Percentiles rank a stretch among this genome's conserved stretches.
Evolutionary conservation across 2,888 invertebrate genomes (phyloP).

Genomic region (Orgyia antiqua): DNA sequence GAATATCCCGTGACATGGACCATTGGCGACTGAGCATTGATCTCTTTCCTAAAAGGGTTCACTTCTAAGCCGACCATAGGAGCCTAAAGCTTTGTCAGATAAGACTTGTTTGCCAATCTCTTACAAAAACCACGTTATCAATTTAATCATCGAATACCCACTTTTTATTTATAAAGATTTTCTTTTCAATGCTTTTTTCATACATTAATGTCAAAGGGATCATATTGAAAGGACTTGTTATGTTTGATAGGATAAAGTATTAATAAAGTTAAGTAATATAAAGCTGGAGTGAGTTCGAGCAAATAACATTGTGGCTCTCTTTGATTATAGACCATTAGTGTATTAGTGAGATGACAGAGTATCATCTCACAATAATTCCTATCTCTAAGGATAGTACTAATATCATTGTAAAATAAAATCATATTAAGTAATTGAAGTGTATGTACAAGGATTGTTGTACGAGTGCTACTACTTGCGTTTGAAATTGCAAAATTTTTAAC

Average conservation of each 20-base stretch:
- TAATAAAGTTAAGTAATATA: slow-evolving; percentile 46
- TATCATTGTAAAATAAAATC: no score
- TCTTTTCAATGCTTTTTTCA: slow-evolving; percentile 23
- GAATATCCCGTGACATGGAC: slow-evolving; percentile 14
- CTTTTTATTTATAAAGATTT: slow-evolving; percentile 24
- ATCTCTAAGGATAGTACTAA: no score
- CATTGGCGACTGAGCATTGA: slow-evolving; percentile 37
- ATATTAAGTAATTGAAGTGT: no score
- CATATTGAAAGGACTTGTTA: slow-evolving; percentile 28
- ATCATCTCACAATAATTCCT: no score
- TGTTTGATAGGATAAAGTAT: slow-evolving; percentile 37
- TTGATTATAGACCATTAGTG: slow-evolving; percentile 26
- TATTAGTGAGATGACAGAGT: slow-evolving; percentile 23
- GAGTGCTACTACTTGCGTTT: no score
- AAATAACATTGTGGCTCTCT: slow-evolving; percentile 24
- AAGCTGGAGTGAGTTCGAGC: slow-evolving; percentile 22
- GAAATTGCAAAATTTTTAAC: no score
- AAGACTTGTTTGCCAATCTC: slow-evolving; percentile 56
- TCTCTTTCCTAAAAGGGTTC: slow-evolving; percentile 61
- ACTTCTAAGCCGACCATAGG: slow-evolving; percentile 12
- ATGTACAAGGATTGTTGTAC: no score
- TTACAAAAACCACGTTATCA: slow-evolving; percentile 54
- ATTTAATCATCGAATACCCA: slow-evolving; percentile 56
- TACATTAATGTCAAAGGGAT: slow-evolving; percentile 35
- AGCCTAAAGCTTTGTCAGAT: slow-evolving; percentile 36